Conservation (phyloP, 2,113 vertebrate genomes). For the Vombatus ursinus region DNA sequence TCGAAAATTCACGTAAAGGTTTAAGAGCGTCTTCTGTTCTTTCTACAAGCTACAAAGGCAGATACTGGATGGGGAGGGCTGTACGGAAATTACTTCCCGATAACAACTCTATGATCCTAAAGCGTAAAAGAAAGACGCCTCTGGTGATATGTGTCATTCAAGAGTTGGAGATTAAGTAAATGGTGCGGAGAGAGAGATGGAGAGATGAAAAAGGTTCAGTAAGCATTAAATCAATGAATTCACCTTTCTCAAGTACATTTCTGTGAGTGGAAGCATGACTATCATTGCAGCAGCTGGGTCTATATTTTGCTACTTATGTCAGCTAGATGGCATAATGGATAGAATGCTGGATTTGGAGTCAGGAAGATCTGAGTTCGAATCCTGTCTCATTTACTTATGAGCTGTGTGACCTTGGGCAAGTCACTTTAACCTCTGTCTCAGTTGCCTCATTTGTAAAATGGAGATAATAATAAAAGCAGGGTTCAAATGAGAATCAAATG, state of each 20-base stretch:
- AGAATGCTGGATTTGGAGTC: not conserved
- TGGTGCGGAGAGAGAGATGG: not conserved
- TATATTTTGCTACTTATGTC: not conserved
- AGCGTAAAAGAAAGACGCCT: not conserved
- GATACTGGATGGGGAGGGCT: conserved; percentile 29
- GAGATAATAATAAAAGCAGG: not conserved
- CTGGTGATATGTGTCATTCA: not conserved
- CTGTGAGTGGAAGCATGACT: not conserved
- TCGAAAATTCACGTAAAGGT: conserved; percentile 47
- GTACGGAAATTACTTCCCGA: not conserved
- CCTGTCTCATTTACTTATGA: not conserved
- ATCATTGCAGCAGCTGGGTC: not conserved
- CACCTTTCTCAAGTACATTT: not conserved
- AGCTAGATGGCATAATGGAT: not conserved
- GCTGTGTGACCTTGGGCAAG: not conserved
- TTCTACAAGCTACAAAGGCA: conserved; percentile 17
- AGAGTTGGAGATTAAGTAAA: not conserved
- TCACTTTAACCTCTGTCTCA: not conserved
- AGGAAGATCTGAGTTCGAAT: not conserved
- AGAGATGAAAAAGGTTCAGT: not conserved
- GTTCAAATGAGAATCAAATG: not conserved
- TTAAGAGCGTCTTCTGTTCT: conserved; percentile 17
- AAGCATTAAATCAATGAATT: not conserved
- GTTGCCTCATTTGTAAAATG: not conserved
- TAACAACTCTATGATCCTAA: not conserved